These are phyloP conservation scores for Dissostichus mawsoni DNA, from an alignment of 2,113 vertebrate species.

Conservation along the genomic window DNA sequence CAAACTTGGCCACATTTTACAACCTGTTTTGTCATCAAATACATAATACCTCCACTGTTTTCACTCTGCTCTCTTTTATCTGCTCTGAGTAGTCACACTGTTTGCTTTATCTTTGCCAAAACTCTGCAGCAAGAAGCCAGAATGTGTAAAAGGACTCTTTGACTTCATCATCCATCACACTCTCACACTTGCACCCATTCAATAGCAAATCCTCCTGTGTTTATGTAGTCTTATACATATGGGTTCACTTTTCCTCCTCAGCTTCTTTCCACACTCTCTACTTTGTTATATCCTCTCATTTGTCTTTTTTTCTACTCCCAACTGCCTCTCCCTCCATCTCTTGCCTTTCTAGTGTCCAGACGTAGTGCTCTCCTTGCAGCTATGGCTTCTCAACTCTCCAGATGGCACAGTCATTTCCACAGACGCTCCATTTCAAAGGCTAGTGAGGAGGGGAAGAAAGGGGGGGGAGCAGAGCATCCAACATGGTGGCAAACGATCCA, in stretches of 20 bases:
- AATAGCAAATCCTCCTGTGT: conserved; percentile 43
- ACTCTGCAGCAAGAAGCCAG: conserved; percentile 43
- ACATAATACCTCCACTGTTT: conserved; percentile 60
- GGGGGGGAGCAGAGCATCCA: conserved; percentile 38
- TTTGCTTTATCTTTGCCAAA: conserved; percentile 65
- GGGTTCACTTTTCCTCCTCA: conserved; percentile 31
- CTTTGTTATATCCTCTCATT: conserved; percentile 23
- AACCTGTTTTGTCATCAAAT: conserved; percentile 30
- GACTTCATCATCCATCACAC: conserved; percentile 36
- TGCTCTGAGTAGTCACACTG: conserved; percentile 47
- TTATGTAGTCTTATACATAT: conserved; percentile 24
- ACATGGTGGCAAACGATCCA: conserved; percentile 12
- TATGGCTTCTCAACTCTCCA: conserved; percentile 64
- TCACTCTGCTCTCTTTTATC: conserved; percentile 45
- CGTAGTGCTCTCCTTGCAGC: conserved; percentile 37
- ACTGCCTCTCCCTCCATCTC: conserved; percentile 23
- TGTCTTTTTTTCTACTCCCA: conserved; percentile 24
- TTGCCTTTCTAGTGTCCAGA: conserved; percentile 45
- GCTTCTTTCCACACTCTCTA: conserved; percentile 9
- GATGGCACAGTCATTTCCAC: conserved; percentile 68
- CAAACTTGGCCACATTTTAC: conserved; percentile 21
- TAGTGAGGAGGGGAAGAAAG: neutral
- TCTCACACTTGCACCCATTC: conserved; percentile 40
- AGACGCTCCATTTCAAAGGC: conserved; percentile 69
- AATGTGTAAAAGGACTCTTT: conserved; percentile 44